Conservation (phyloP, 2,797 vertebrate genomes). For the Rhincodon typus region DNA sequence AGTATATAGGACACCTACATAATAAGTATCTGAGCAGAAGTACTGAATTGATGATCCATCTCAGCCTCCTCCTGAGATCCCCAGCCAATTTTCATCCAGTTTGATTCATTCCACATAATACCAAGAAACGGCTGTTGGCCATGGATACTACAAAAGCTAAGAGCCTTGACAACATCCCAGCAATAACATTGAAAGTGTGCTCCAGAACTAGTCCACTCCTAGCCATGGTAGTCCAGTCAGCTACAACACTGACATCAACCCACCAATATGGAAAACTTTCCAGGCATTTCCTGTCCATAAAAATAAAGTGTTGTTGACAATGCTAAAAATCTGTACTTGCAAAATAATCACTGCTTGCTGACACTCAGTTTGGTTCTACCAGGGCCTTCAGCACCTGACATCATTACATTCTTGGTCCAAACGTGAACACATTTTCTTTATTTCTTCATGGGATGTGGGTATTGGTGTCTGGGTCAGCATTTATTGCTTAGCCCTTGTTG, state of each 20-base stretch:
- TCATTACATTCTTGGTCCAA: neutral
- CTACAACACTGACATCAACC: neutral
- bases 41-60: neutral
- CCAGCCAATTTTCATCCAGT: no score
- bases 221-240: neutral
- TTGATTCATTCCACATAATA: no score
- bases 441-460: no score
- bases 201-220: neutral
- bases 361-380: neutral
- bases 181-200: neutral
- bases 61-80: neutral
- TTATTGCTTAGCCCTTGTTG: no score
- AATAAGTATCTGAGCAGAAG: neutral
- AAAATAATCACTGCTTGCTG: neutral
- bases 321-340: neutral
- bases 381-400: neutral
- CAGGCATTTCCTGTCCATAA: neutral
- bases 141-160: neutral
- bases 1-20: neutral
- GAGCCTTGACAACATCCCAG: neutral
- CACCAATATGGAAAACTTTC: neutral
- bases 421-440: no score
- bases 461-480: no score
- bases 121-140: neutral
- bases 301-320: neutral